A percentile compares a stretch with the other conserved stretches of the same genome.
phyloP scores from a whole-genome alignment of 1,140 invertebrate species.

The Subanguina moxae region DNA sequence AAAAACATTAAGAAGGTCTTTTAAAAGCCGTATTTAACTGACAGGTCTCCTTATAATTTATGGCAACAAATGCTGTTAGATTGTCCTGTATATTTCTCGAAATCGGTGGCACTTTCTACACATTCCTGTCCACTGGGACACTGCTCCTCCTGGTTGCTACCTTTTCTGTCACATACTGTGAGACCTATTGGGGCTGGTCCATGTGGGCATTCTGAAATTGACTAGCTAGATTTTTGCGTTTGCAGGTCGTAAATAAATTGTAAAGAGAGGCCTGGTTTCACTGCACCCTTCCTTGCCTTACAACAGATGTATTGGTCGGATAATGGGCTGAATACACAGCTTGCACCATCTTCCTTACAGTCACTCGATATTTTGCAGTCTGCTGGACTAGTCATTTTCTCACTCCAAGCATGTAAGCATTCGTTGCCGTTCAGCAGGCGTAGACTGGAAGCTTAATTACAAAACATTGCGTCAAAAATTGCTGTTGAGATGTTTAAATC shows the following conservation, averaged over 20 bases:
- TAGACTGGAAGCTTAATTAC: no score
- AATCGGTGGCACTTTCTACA: constrained; percentile 33
- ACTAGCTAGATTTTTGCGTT: background rate
- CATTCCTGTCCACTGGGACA: constrained; percentile 37
- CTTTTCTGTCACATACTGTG: constrained; percentile 15
- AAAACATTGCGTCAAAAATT: no score
- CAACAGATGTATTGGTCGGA: constrained; percentile 33
- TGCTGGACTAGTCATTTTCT: constrained; percentile 13
- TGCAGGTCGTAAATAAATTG: background rate
- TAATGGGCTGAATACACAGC: constrained; percentile 26
- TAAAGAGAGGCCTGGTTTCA: constrained; percentile 25
- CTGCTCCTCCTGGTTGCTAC: constrained; percentile 15
- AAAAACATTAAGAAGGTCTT: no score
- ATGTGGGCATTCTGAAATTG: constrained; percentile 33
- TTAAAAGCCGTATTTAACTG: no score
- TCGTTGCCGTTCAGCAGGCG: constrained; percentile 9
- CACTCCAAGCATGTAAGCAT: constrained; percentile 36
- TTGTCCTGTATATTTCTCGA: constrained; percentile 34
- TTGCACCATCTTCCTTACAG: constrained; percentile 19
- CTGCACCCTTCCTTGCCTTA: constrained; percentile 25
- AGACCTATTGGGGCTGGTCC: constrained; percentile 16
- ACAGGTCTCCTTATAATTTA: no score
- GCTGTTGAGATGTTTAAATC: no score
- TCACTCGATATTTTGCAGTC: constrained; percentile 19
- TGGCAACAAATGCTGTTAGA: constrained; percentile 27